Conservation (phyloP, 1,140 invertebrate species). For the Diabrotica virgifera region DNA sequence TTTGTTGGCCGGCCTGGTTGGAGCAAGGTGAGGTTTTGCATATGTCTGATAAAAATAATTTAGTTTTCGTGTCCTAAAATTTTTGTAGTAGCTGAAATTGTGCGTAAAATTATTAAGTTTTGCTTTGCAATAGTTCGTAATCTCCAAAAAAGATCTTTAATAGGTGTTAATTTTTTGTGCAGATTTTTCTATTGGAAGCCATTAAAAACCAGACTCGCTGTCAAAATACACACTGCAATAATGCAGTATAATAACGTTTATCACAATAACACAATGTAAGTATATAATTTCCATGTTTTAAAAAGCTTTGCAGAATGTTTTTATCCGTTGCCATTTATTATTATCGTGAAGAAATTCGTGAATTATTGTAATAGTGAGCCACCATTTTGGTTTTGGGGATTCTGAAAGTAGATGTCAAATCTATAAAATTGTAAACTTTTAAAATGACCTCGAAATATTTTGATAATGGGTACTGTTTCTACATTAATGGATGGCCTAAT, state of each 20-base stretch:
- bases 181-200: conserved; percentile 41
- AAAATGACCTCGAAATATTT: too few species aligned
- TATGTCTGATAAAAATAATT: background rate
- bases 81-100: too few species aligned
- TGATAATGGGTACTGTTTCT: too few species aligned
- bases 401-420: background rate
- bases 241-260: conserved; percentile 48
- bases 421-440: too few species aligned
- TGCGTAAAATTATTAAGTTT: too few species aligned
- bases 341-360: background rate
- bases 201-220: conserved; percentile 36
- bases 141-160: too few species aligned
- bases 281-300: conserved; percentile 15
- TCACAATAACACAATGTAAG: conserved; percentile 42
- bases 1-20: conserved; percentile 60
- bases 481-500: too few species aligned
- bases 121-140: too few species aligned
- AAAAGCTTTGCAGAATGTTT: background rate
- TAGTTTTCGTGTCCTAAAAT: too few species aligned
- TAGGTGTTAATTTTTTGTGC: conserved; percentile 21
- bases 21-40: conserved; percentile 41
- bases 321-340: background rate
- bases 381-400: background rate
- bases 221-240: conserved; percentile 33
- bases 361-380: background rate